A percentile compares a stretch with the other conserved stretches of the same genome.
Conservation (phyloP, 2,113 vertebrate genomes). For the Camelus dromedarius region DNA sequence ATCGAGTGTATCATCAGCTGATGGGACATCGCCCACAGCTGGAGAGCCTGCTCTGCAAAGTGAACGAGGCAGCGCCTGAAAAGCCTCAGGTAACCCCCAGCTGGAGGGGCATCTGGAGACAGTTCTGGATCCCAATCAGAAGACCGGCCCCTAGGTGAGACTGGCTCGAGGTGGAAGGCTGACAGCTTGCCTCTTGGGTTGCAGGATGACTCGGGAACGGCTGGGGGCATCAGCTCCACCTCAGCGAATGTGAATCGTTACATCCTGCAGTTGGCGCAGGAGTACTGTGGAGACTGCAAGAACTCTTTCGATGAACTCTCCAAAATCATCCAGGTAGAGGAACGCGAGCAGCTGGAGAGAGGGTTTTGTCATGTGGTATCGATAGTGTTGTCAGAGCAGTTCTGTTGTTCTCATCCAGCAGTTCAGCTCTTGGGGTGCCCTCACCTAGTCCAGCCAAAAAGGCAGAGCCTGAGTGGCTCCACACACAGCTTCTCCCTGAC, state of each 20-base stretch:
- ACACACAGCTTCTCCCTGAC: not conserved
- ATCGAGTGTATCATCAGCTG: conserved; percentile 98
- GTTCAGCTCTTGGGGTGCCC: not conserved
- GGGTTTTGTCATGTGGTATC: not conserved
- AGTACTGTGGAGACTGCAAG: conserved; percentile 99
- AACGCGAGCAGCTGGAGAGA: not conserved
- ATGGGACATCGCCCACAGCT: conserved; percentile 98
- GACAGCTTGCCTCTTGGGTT: not conserved
- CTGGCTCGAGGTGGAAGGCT: not conserved
- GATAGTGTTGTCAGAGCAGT: not conserved
- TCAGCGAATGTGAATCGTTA: conserved; percentile 98
- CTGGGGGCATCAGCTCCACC: conserved; percentile 94
- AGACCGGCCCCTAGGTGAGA: not conserved
- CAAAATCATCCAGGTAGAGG: conserved; percentile 97
- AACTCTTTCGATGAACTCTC: conserved; percentile 99
- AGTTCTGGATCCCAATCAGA: not conserved
- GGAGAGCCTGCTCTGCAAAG: conserved; percentile 97
- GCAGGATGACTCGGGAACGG: conserved; percentile 95
- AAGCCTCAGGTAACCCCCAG: conserved; percentile 94
- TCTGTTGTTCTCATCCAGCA: not conserved
- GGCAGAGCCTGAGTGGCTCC: not conserved
- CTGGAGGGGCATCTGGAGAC: not conserved
- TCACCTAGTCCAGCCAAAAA: not conserved
- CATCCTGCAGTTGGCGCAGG: conserved; percentile 98
- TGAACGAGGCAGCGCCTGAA: conserved; percentile 98